A percentile compares a stretch with the other conserved stretches of the same genome.
These are phyloP conservation scores for Ernsta delagoae DNA, from an alignment of 2,888 invertebrate genomes.

Conservation along the genomic window DNA sequence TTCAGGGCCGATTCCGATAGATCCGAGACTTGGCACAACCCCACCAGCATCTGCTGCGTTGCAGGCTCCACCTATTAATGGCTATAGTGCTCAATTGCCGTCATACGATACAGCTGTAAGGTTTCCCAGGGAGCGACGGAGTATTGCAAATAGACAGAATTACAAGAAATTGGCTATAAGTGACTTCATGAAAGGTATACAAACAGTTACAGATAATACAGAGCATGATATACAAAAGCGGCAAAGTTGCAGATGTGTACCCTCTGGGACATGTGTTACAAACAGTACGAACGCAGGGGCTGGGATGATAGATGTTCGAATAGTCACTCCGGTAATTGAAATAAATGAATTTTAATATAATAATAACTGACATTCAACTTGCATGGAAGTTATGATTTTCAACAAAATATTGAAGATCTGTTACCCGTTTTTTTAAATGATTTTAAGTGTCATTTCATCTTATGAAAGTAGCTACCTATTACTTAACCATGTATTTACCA, in stretches of 20 bases:
- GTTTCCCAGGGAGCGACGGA: conserved; percentile 72
- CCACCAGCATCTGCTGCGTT: conserved; percentile 61
- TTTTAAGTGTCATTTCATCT: not conserved
- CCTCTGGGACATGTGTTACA: conserved; percentile 65
- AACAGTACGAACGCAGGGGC: conserved; percentile 70
- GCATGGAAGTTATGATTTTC: too few species aligned
- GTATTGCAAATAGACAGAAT: conserved; percentile 38
- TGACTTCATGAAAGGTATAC: conserved; percentile 38
- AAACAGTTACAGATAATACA: conserved; percentile 6
- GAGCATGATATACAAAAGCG: conserved; percentile 65
- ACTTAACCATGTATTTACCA: too few species aligned
- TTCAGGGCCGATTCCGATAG: conserved; percentile 74
- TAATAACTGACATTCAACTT: too few species aligned
- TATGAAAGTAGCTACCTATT: too few species aligned
- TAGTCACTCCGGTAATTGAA: conserved; percentile 83
- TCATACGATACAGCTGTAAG: conserved; percentile 64
- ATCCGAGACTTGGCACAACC: conserved; percentile 78
- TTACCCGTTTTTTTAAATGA: not conserved
- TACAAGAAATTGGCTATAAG: conserved; percentile 10
- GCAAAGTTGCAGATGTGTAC: conserved; percentile 73
- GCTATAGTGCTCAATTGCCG: conserved; percentile 64
- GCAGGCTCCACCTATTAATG: conserved; percentile 61
- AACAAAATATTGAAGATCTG: too few species aligned
- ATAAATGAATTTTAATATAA: not conserved
- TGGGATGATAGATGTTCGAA: conserved; percentile 86